Conservation (phyloP, 2,888 invertebrate genomes). For the Heteropelma amictum region DNA sequence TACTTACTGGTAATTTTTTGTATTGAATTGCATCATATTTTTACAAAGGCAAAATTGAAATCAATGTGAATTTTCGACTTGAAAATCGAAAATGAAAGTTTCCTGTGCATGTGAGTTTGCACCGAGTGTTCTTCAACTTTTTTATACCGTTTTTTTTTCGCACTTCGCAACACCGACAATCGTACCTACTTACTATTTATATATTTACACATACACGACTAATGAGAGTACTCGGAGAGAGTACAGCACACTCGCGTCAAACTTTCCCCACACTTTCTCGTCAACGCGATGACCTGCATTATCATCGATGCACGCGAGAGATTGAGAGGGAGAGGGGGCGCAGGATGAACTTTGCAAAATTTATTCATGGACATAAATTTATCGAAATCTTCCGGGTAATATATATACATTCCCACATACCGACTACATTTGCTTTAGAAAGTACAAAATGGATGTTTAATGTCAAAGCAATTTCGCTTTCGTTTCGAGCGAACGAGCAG, state of each 20-base stretch:
- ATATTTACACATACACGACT: neutral
- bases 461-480: slow-evolving; percentile 9
- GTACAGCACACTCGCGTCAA: slow-evolving; percentile 55
- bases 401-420: neutral
- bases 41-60: no score
- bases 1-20: no score
- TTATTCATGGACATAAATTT: slow-evolving; percentile 22
- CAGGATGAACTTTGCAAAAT: slow-evolving; percentile 10
- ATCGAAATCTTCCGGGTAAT: slow-evolving; percentile 9
- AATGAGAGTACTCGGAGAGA: slow-evolving; percentile 1
- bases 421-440: slow-evolving; percentile 14
- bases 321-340: neutral
- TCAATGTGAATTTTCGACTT: no score
- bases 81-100: no score
- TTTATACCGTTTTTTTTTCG: no score
- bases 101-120: no score
- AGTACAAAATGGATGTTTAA: slow-evolving; percentile 7
- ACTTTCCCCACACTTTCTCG: slow-evolving; percentile 67
- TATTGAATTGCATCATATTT: no score
- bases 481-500: neutral
- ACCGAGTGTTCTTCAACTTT: no score
- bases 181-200: neutral
- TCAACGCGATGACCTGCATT: slow-evolving; percentile 4
- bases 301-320: slow-evolving; percentile 12
- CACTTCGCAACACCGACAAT: neutral